Evolutionary conservation across 1,140 invertebrate species (phyloP).

Genomic region (Euura saliciscinereae): DNA sequence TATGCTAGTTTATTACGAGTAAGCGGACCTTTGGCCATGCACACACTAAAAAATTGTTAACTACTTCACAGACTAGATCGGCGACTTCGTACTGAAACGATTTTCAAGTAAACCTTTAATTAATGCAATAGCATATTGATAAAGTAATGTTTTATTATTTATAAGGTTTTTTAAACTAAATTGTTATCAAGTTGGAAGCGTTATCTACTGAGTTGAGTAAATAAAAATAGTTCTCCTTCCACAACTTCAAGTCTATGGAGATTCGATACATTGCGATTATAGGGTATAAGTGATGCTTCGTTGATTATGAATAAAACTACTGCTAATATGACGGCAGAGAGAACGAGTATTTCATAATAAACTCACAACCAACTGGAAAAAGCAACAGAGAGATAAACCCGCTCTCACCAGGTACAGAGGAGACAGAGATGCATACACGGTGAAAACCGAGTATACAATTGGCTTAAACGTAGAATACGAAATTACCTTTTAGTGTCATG

Average conservation of each 20-base stretch:
- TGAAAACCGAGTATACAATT: conserved; percentile 5
- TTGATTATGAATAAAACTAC: no score
- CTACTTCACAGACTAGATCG: background rate
- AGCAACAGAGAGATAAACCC: background rate
- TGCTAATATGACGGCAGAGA: background rate
- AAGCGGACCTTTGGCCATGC: background rate
- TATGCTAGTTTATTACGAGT: background rate
- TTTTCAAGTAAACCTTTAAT: background rate
- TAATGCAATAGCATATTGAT: no score
- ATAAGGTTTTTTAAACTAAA: no score
- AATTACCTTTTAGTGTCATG: conserved; percentile 76
- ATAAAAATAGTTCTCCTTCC: no score
- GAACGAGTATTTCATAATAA: background rate
- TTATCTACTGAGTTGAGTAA: no score
- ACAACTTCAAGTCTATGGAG: no score
- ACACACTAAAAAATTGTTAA: background rate
- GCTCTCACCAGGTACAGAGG: background rate
- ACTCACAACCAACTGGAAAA: background rate
- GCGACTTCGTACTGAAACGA: background rate
- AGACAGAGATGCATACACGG: background rate
- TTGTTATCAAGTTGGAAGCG: no score
- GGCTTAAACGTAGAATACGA: conserved; percentile 56
- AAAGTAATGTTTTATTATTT: no score
- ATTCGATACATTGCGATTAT: no score
- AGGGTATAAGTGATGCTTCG: no score